A percentile compares a stretch with the other conserved stretches of the same genome.
Conservation (phyloP, 1,140 invertebrate species). For the Cydia strobilella region DNA sequence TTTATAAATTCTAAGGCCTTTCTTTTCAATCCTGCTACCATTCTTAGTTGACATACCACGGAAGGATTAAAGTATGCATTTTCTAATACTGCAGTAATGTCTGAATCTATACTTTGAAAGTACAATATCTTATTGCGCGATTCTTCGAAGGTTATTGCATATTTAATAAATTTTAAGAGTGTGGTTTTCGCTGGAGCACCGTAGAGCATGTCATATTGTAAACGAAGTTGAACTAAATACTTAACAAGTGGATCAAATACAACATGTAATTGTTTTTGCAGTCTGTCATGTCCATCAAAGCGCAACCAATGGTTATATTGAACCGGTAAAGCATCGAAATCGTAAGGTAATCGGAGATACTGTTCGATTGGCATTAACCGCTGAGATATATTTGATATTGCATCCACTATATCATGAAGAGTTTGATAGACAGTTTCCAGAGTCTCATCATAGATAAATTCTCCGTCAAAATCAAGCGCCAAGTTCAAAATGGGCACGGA, state of each 20-base stretch:
- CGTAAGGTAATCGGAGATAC: constrained; percentile 69
- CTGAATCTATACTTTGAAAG: constrained; percentile 81
- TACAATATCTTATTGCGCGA: constrained; percentile 81
- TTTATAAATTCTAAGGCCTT: constrained; percentile 70
- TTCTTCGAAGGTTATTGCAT: constrained; percentile 77
- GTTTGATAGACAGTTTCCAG: constrained; percentile 68
- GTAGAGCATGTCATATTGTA: constrained; percentile 67
- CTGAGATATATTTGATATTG: constrained; percentile 72
- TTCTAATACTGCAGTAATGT: constrained; percentile 81
- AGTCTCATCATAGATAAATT: constrained; percentile 75
- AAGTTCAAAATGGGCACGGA: constrained; percentile 67
- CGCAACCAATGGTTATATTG: constrained; percentile 72
- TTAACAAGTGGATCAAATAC: constrained; percentile 64
- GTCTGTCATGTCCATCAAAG: constrained; percentile 64
- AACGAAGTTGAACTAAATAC: constrained; percentile 65
- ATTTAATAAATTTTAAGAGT: constrained; percentile 59
- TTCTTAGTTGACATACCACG: constrained; percentile 66
- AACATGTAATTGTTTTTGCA: constrained; percentile 64
- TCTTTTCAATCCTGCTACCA: constrained; percentile 68
- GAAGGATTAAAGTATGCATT: constrained; percentile 83
- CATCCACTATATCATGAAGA: constrained; percentile 73
- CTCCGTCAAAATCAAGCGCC: constrained; percentile 74
- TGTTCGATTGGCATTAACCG: constrained; percentile 78
- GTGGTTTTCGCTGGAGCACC: constrained; percentile 56
- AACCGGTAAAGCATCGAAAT: constrained; percentile 66